Evolutionary conservation across 2,888 invertebrate species (phyloP).

Genomic region (Lithophane socia): DNA sequence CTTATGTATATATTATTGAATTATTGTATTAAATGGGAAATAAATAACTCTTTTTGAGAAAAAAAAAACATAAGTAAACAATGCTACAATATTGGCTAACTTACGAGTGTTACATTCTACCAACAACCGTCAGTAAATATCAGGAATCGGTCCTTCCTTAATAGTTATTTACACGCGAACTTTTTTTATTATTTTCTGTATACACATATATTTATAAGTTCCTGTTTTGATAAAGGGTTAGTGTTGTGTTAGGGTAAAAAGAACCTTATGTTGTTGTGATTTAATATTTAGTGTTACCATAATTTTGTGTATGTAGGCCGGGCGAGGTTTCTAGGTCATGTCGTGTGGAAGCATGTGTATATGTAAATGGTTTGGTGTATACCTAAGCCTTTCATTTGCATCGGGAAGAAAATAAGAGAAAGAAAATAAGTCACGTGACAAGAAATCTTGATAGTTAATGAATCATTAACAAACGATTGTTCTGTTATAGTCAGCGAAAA

Average conservation of each 20-base stretch:
- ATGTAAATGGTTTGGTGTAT: background rate
- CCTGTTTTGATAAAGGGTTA: constrained; percentile 32
- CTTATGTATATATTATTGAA: no score
- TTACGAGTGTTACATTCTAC: background rate
- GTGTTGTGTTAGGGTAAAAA: constrained; percentile 8
- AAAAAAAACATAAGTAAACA: no score
- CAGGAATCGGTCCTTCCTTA: constrained; percentile 1
- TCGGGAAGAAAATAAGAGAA: background rate
- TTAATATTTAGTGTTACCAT: constrained; percentile 5
- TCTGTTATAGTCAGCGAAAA: no score
- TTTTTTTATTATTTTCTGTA: constrained; percentile 27
- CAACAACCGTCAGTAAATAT: constrained; percentile 9
- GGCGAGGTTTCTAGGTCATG: constrained; percentile 34
- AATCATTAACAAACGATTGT: background rate
- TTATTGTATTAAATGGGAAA: no score
- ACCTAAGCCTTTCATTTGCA: constrained; percentile 6
- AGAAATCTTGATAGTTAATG: background rate
- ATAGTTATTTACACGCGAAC: constrained; percentile 22
- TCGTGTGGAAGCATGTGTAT: constrained; percentile 12
- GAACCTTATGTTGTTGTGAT: constrained; percentile 1
- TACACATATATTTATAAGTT: constrained; percentile 47
- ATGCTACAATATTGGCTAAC: no score
- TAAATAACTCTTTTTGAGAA: no score
- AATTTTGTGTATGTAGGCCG: constrained; percentile 23
- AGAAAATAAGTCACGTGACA: background rate